A percentile compares a stretch with the other conserved stretches of the same genome.
Evolutionary conservation across 2,113 vertebrate species (phyloP).

Genomic region (Oncorhynchus masou): DNA sequence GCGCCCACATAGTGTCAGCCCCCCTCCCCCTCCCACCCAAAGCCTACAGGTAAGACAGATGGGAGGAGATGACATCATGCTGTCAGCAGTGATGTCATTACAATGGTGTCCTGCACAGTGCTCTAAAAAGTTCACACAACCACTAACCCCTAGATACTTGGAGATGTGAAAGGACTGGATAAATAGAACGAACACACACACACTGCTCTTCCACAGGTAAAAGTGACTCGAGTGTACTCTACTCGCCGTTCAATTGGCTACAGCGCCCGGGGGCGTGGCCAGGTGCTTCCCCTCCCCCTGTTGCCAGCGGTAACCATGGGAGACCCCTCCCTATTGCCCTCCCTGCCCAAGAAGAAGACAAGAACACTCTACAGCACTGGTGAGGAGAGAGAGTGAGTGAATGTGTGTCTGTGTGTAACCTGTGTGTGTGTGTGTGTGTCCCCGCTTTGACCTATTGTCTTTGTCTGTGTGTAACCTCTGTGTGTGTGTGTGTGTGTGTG

Average conservation of each 20-base stretch:
- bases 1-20: conserved; percentile 38
- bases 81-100: too few relatives aligned
- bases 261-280: conserved; percentile 48
- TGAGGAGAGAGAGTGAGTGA: conserved; percentile 48
- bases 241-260: conserved; percentile 65
- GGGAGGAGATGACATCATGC: too few relatives aligned
- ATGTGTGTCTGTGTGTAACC: too few relatives aligned
- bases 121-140: too few relatives aligned
- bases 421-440: neutral
- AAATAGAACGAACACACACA: neutral
- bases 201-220: conserved; percentile 43
- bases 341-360: conserved; percentile 81
- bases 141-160: too few relatives aligned
- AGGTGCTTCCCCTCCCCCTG: conserved; percentile 33
- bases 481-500: too few relatives aligned
- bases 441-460: too few relatives aligned
- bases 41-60: conserved; percentile 49
- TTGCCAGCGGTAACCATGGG: conserved; percentile 46
- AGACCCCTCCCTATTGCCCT: conserved; percentile 55
- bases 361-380: conserved; percentile 88
- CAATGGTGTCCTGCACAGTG: too few relatives aligned
- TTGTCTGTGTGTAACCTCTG: too few relatives aligned
- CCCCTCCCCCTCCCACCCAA: conserved; percentile 46
- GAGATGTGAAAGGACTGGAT: too few relatives aligned
- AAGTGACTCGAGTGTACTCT: conserved; percentile 59